phyloP scores from a whole-genome alignment of 1,140 invertebrate genomes.

The Mylabris phalerata region DNA sequence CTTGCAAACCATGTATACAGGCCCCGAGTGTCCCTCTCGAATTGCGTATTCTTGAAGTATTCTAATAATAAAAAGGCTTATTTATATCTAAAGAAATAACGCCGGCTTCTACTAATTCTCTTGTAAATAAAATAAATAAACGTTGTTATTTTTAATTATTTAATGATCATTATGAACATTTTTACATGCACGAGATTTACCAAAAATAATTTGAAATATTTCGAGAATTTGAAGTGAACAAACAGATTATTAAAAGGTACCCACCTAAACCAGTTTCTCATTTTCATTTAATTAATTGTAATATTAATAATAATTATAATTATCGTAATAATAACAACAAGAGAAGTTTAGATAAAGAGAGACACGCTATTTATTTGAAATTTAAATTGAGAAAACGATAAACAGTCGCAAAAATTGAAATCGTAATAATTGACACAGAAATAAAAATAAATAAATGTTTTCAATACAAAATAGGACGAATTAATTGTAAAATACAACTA shows the following conservation, averaged over 20 bases:
- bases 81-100: too few relatives aligned
- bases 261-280: conserved; percentile 21
- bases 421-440: background rate
- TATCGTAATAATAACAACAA: background rate
- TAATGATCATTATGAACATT: conserved; percentile 38
- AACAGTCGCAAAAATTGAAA: background rate
- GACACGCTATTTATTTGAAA: conserved; percentile 15
- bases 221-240: background rate
- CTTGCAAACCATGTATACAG: too few relatives aligned
- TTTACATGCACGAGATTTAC: conserved; percentile 34
- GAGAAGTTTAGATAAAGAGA: background rate
- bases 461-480: too few relatives aligned
- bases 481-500: conserved; percentile 21
- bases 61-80: too few relatives aligned
- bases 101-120: too few relatives aligned
- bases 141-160: conserved; percentile 16
- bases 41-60: too few relatives aligned
- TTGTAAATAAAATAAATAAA: too few relatives aligned
- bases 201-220: conserved; percentile 29
- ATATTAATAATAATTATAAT: background rate
- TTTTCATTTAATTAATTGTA: background rate
- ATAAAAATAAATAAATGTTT: conserved; percentile 14
- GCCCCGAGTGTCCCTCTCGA: too few relatives aligned
- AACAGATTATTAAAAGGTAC: conserved; percentile 17
- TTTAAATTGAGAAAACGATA: background rate